Base-by-base conservation (phyloP, 2,113 vertebrate genomes). In the Pica pica region DNA sequence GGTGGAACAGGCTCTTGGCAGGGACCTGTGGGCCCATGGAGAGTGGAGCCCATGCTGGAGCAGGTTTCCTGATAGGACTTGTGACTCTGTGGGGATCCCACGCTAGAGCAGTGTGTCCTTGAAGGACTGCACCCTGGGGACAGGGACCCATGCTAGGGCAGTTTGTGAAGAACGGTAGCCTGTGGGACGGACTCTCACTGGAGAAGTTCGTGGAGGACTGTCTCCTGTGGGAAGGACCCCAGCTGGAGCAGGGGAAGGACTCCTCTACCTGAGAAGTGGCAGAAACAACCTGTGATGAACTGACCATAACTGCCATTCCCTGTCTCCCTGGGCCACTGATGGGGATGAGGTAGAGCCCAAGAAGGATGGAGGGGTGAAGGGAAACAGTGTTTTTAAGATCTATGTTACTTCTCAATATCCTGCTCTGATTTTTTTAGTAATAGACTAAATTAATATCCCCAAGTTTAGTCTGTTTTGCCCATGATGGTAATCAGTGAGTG, bases 31-130 rank as follows among this genome's bases (percentile, higher is more conserved):
- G n/a, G 31, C 6, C 21, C 5, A n/a, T 17, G 35, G 49, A 64
- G 20, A 71, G 30, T 19, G 28, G 13, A 63, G 22, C 12, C 12
- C 33, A 24, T 7, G 33, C 37, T 81, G 44, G 27, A 44, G 27
- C 27, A 59, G 27, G 50, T 50, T 27, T 74, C 22, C 33, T 65
- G 44, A 37, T 13, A 33, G 19, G 37, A 30, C 44, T 20, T 74
- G 60, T 44, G 27, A 65, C 27, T 11, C 35, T 44, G 26, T 37
- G 22, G 37, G 9, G 15, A 5, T 23, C 24, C 14, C 18, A 33
- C 0, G 1, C 42, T 44, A 44, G 31, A 59, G 33, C 60, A 59
- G 22, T 1, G 0, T 44, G 44, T 59, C 16, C 39, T 20, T 39
- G 16, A 39, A 81, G 44, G 20, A n/a, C 28, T 46, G 60, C 6